Base-by-base conservation (phyloP, 2,113 vertebrate genomes). In the Aix galericulata region DNA sequence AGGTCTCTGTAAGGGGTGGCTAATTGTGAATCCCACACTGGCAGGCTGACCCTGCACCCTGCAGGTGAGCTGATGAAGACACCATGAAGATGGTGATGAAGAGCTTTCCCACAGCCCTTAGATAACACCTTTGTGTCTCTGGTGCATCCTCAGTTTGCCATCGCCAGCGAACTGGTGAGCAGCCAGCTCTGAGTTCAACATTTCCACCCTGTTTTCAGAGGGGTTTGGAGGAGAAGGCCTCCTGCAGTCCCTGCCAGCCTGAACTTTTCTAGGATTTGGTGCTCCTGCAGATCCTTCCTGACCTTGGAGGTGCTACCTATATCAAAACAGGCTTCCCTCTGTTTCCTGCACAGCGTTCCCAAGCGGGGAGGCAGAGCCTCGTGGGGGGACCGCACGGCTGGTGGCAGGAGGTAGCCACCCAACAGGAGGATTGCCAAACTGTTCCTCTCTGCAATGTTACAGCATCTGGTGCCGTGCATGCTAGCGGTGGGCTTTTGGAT, bases 271-370 rank as follows among this genome's bases (percentile, higher is more conserved):
- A 1, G 0, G 14, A 67, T 63, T 67, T n/a, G 2, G 2, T 46
- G 32, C 14, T 77, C 80, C 76, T 90, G 31, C 40, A 86, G 64
- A 82, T 60, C 42, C 42, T 68, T 13, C 60, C 56, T 86, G 13
- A 4, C 52, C 17, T 60, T 5, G 1, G 38, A 74, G 90, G 29
- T 6, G 10, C 18, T 66, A 36, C n/a, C 10, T 3, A 16, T 36
- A 58, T 6, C 27, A 22, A 50, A 84, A 58, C 7, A 8, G n/a
- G 32, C 55, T 81, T 81, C 8, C 13, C 15, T 23, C 20, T 0
- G 0, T 38, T 79, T 52, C 48, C 38, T 21, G 31, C 0, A 0
- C 60, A 72, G 11, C 32, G 6, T 3, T 72, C 62, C 34, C 20
- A 34, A 17, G 42, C 1, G 3, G 15, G 52, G 34, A 66, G 36